Conservation (phyloP, 1,140 invertebrate genomes). For the Bombus balteatus region DNA sequence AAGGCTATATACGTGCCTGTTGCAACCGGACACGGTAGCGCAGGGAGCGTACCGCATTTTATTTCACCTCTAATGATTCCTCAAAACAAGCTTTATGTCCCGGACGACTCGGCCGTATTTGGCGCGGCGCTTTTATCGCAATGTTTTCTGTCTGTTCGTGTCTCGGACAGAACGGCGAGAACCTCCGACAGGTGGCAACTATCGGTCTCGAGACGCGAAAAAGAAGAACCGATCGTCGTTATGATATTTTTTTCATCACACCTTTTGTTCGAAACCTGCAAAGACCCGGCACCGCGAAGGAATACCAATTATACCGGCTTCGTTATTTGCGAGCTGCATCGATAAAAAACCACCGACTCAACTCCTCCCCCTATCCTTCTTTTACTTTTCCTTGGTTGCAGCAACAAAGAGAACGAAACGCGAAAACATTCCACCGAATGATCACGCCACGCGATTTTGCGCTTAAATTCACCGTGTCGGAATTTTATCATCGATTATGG, state of each 20-base stretch:
- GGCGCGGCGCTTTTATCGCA: constrained; percentile 60
- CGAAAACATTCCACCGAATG: background rate
- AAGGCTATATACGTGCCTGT: constrained; percentile 54
- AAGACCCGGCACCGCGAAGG: background rate
- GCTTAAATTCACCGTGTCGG: background rate
- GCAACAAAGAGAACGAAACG: background rate
- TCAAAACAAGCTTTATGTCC: constrained; percentile 65
- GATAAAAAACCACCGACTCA: too few species aligned
- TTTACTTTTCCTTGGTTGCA: background rate
- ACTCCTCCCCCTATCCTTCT: background rate
- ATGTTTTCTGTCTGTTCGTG: constrained; percentile 55
- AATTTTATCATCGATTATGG: too few species aligned
- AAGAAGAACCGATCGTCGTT: constrained; percentile 57
- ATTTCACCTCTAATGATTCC: constrained; percentile 62
- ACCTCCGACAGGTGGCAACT: constrained; percentile 62
- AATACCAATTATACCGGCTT: constrained; percentile 41
- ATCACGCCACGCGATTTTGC: background rate
- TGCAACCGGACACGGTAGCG: constrained; percentile 49
- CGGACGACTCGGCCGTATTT: constrained; percentile 54
- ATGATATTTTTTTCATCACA: constrained; percentile 54
- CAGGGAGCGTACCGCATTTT: constrained; percentile 50
- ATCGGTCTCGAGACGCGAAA: constrained; percentile 46
- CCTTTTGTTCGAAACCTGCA: constrained; percentile 36
- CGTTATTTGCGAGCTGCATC: constrained; percentile 15
- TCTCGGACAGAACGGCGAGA: constrained; percentile 35